Evolutionary conservation across 2,113 vertebrate genomes (phyloP), one percentile per base, ranked within the genome.

Genomic region (Nannobrachium achirus): DNA sequence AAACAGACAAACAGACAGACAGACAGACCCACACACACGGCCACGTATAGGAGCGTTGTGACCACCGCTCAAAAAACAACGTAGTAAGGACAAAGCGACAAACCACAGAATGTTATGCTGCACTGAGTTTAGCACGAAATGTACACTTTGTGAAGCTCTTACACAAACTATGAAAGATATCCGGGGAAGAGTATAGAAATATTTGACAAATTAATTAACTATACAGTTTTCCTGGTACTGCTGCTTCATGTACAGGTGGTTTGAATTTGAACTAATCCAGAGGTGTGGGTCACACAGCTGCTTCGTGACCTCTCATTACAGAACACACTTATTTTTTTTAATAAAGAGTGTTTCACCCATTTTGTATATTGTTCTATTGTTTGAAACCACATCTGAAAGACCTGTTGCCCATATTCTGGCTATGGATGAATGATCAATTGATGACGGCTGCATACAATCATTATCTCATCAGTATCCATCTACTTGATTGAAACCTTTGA

Each of bases 401-500:
- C 8, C 18, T 41, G 38, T 48, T 63, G 15, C 39, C 50, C 40
- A 42, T 62, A 53, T 33, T 18, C 39, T 20, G 46, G 52, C 48
- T 53, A 56, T 39, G 10, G 48, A 19, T 51, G 25, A 42, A 50
- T 68, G 19, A 59, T 80, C 55, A 61, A 51, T 76, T 14, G n/a
- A 25, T 56, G 61, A 66, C 63, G 78, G 75, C 38, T 72, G 74
- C 53, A 52, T 46, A 20, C 10, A 65, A 69, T 69, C 19, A 72
- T 20, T 62, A 41, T 8, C 55, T 70, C n/a, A 60, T 66, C 53
- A 74, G 66, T 20, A 40, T 68, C 63, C 48, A 70, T 66, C 58
- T 53, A 45, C 55, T 66, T 73, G 49, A 73, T 64, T 71, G 58
- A 64, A 75, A 59, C 57, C 49, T 74, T 55, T 71, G 67, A 78